Evolutionary conservation across 2,113 vertebrate genomes (phyloP).

Genomic region (Clupea harengus): DNA sequence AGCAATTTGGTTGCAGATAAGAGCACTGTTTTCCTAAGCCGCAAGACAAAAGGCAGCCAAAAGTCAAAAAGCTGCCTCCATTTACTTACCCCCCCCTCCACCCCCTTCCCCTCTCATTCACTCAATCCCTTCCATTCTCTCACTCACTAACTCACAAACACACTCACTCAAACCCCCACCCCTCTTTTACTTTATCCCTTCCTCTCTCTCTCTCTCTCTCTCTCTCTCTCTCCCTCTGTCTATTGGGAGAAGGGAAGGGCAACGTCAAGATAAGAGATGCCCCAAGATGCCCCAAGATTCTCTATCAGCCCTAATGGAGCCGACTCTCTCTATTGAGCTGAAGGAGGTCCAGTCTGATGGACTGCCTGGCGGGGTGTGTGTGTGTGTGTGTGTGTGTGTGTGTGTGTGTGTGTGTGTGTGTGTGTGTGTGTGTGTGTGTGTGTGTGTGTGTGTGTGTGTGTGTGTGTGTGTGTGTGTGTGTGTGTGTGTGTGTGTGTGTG

Average conservation of each 20-base stretch:
- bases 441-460: not conserved
- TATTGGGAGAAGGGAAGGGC: not conserved
- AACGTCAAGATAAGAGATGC: conserved; percentile 3
- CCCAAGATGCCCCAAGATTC: not conserved
- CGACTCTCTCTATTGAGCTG: not conserved
- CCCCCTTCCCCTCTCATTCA: not conserved
- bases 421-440: not conserved
- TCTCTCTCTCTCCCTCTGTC: not conserved
- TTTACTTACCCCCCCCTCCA: not conserved
- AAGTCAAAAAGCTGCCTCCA: not conserved
- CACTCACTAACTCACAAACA: not conserved
- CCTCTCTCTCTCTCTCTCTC: not conserved
- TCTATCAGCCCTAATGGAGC: conserved; percentile 8
- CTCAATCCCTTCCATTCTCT: not conserved
- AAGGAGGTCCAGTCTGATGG: not conserved
- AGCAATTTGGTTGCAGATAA: conserved; percentile 29
- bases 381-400: not conserved
- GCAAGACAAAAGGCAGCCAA: conserved; percentile 17
- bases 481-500: not conserved
- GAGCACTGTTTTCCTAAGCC: conserved; percentile 19
- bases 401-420: not conserved
- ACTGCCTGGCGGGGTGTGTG: not conserved
- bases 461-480: too few relatives aligned
- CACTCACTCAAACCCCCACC: not conserved
- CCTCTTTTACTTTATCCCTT: not conserved